A percentile compares a stretch with the other conserved stretches of the same genome.
Evolutionary conservation across 1,140 invertebrate species (phyloP).

Genomic region (Ectropis grisescens): DNA sequence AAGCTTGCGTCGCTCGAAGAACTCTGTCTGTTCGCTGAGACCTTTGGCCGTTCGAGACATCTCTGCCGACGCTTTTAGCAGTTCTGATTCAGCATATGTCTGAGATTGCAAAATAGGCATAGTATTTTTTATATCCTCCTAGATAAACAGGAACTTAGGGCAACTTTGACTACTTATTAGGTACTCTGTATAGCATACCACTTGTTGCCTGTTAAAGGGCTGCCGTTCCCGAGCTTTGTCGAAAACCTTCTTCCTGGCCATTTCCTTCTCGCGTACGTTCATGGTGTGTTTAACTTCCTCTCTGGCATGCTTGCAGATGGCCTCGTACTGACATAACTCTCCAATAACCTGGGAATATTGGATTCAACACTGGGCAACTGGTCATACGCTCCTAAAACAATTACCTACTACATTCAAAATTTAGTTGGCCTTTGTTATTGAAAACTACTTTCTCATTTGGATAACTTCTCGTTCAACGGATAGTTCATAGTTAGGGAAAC

Average conservation of each 20-base stretch:
- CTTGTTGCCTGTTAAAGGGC: constrained; percentile 77
- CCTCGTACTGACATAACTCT: constrained; percentile 78
- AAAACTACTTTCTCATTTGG: too few relatives aligned
- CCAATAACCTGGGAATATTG: constrained; percentile 66
- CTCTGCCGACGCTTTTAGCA: constrained; percentile 79
- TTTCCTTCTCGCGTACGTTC: constrained; percentile 76
- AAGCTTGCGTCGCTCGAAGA: constrained; percentile 82
- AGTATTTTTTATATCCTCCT: too few relatives aligned
- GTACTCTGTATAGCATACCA: too few relatives aligned
- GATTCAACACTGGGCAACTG: too few relatives aligned
- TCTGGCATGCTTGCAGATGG: constrained; percentile 78
- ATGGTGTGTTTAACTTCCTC: constrained; percentile 82
- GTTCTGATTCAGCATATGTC: constrained; percentile 81
- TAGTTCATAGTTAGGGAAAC: too few relatives aligned
- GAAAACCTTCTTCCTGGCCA: constrained; percentile 74
- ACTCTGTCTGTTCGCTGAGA: constrained; percentile 79
- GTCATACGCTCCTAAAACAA: too few relatives aligned
- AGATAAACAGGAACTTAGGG: not conserved
- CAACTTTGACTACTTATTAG: not conserved
- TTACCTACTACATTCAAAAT: too few relatives aligned
- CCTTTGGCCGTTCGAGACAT: constrained; percentile 80
- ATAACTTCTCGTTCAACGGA: too few relatives aligned
- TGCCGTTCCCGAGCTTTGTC: constrained; percentile 75
- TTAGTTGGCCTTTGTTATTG: too few relatives aligned
- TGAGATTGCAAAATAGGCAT: constrained; percentile 8